Evolutionary conservation across 64 coral and sea anemone species (phyloP), one percentile per base, ranked within the genome.

Genomic region (Montipora cactus): DNA sequence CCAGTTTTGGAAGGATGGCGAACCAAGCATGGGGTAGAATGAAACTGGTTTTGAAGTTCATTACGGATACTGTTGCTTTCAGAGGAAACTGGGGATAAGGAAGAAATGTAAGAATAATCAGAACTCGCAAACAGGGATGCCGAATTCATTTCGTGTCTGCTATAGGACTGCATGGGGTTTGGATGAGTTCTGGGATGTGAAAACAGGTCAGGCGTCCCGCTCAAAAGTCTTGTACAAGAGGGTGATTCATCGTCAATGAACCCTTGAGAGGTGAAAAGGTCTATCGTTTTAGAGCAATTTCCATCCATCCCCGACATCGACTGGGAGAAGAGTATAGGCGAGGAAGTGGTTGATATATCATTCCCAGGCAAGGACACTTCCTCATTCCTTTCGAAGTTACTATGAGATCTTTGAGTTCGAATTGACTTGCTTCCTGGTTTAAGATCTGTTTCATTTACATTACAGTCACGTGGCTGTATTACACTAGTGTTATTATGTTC

Each of bases 261-360:
- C n/a, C 25, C 47, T 84, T 58, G 59, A 67, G 59, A 67, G 4
- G 13, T 18, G 9, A n/a, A 84, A 1, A 84, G 22, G 47, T 84
- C 58, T 15, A 59, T 25, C 47, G 81, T 48, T 15, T 67, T 37
- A 19, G 81, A 84, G 7, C 5, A 8, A 84, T 37, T 16, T 67
- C 47, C 81, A 46, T 84, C 61, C 61, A 47, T 7, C 7, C 15
- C 6, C 45, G 59, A 84, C 6, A 67, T 15, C 15, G 81, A 84
- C 37, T 84, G 81, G n/a, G 81, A 67, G 46, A 84, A 84, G 15
- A 84, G 67, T 47, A 66, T 0, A 47, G 81, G 81, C 9, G 81
- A 67, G 16, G 59, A 3, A 25, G 58, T 45, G 46, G n/a, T 84
- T 84, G 8, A 47, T 25, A 47, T n/a, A 6, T 47, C 28, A 45